Evolutionary conservation across 2,888 invertebrate species (phyloP), one percentile per base, ranked within the genome.

Genomic region (Lasioglossum malachurum): DNA sequence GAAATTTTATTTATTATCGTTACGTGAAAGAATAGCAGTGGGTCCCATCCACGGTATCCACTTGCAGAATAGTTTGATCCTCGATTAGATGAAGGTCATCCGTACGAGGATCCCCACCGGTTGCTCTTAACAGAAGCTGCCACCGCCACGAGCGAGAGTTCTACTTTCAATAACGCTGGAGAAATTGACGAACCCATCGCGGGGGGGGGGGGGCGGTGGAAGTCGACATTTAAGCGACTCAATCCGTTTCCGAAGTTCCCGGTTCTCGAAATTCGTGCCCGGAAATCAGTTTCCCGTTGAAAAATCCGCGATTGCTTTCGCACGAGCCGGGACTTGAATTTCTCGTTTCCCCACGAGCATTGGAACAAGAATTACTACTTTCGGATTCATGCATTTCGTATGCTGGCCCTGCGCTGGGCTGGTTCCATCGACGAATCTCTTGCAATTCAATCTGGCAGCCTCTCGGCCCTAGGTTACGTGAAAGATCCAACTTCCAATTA

Each of bases 291-390:
- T 60, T 60, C 60, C 2, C 60, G 60, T 27, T 60, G 60, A 60
- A 60, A 60, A 60, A 60, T 27, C 60, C 27, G 27, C 60, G 60
- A 60, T 60, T 60, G 60, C 60, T 60, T 60, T 27, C 27, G 27
- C 60, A 31, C 60, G 60, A 4, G 16, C 60, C 27, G 14, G 12
- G 60, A 60, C 60, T 46, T 27, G 60, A 60, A 60, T 60, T 60
- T 31, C 60, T 27, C 60, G 60, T 27, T 14, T 14, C 7, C 60
- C 27, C 60, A 14, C 14, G 60, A 16, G 60, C 27, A 60, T 60
- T n/a, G 60, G 27, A 27, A 60, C 60, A 60, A 60, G 60, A 60
- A 60, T 60, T 60, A 60, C 60, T 60, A 60, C 60, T 60, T 60
- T 60, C 60, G 27, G 16, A 60, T 60, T 60, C 60, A 60, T 60